These are phyloP conservation scores for Edolisoma coerulescens DNA, from an alignment of 2,113 vertebrate species.

Conservation along the genomic window DNA sequence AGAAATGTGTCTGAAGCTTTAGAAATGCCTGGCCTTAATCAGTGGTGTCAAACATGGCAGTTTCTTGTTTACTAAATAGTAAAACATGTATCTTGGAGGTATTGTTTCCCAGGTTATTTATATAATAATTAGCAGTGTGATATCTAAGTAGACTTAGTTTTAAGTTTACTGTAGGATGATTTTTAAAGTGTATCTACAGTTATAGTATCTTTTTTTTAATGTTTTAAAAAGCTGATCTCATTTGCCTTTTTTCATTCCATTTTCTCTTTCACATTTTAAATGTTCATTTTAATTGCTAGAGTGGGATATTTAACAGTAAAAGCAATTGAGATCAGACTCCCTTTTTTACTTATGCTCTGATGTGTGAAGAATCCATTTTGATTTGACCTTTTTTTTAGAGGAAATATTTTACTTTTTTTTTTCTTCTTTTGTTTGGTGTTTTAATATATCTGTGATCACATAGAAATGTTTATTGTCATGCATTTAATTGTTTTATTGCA, in stretches of 20 bases:
- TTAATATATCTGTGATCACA: background rate
- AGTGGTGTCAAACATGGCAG: constrained; percentile 78
- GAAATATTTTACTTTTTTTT: constrained; percentile 40
- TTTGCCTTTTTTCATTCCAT: constrained; percentile 1
- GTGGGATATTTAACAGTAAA: constrained; percentile 1
- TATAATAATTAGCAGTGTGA: constrained; percentile 55
- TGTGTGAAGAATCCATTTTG: constrained; percentile 2
- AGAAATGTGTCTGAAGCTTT: constrained; percentile 85
- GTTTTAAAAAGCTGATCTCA: background rate
- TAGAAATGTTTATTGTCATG: constrained; percentile 38
- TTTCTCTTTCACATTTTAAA: constrained; percentile 28
- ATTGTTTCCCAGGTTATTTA: constrained; percentile 67
- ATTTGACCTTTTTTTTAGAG: constrained; percentile 25
- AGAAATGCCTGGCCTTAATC: constrained; percentile 79
- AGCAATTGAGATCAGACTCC: background rate
- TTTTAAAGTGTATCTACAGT: background rate
- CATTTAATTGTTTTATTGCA: constrained; percentile 65
- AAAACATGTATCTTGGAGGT: constrained; percentile 67
- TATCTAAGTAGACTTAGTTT: constrained; percentile 19
- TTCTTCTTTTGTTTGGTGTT: background rate
- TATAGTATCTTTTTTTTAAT: background rate
- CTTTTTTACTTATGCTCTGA: background rate
- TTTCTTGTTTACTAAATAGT: constrained; percentile 83
- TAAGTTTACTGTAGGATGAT: background rate
- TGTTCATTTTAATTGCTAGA: constrained; percentile 18